Evolutionary conservation across 2,113 vertebrate genomes (phyloP), one percentile per base, ranked within the genome.

Genomic region (Corythornis vintsioides): DNA sequence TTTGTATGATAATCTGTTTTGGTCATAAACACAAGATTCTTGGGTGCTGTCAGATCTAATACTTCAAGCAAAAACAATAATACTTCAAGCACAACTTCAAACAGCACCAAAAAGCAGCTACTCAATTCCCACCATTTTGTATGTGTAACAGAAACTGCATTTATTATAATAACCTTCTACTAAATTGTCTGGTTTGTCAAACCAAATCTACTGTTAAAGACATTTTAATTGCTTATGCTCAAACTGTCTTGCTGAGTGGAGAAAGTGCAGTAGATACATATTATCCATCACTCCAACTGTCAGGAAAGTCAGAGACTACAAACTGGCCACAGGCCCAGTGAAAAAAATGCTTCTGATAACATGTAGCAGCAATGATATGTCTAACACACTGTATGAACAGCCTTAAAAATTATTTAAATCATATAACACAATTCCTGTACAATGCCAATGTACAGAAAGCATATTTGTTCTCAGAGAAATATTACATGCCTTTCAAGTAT

Each of bases 1-100:
- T 83, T 83, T 93, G 45, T 55, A 86, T 38, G 40, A 73, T 92
- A 88, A 96, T 96, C 65, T 78, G 38, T 75, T 96, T 92, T 55
- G 70, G 91, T 89, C 53, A 86, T 53, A 92, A 91, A 33, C 67
- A 38, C 20, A 77, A 22, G 45, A 55, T 95, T 92, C 38, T 74
- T 67, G 57, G 26, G 24, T 86, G 91, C 2, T 53, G 57, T 24
- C 7, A 71, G 40, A 92, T 40, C 67, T 80, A 91, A 89, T 64
- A 67, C 20, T 65, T 89, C 48, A 90, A 75, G 40, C 42, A 88
- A 38, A 38, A 38, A 38, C 67, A 72, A 38, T 80, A 91, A 89
- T 64, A 67, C 20, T 65, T 89, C 48, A 90, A 75, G 40, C 42
- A 88, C 5, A 10, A 91, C 18, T 81, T 93, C 70, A 86, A 92